Percentiles rank a stretch among this genome's conserved stretches.
These are phyloP conservation scores for Chlorops oryzae DNA, from an alignment of 1,140 invertebrate genomes.

Conservation along the genomic window DNA sequence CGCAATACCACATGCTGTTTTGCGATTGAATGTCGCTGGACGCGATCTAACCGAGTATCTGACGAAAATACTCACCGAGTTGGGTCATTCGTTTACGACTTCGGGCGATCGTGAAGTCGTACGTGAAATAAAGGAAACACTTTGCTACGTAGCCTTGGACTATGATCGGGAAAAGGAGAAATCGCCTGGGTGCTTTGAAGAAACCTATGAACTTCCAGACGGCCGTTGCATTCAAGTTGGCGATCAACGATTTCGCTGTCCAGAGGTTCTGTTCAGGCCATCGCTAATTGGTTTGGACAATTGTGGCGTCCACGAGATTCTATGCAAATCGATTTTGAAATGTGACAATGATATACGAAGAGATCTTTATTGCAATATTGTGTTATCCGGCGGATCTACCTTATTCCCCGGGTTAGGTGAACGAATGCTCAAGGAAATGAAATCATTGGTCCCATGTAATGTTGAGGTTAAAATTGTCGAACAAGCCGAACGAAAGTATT, in stretches of 20 bases:
- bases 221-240: constrained; percentile 84
- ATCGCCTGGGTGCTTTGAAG: constrained; percentile 71
- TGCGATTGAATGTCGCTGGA: constrained; percentile 76
- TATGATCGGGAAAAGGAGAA: too few relatives aligned
- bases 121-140: constrained; percentile 84
- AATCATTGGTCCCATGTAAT: constrained; percentile 70
- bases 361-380: constrained; percentile 85
- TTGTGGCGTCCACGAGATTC: constrained; percentile 70
- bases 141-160: constrained; percentile 84
- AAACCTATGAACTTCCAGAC: constrained; percentile 75
- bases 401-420: constrained; percentile 82
- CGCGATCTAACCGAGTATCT: constrained; percentile 81
- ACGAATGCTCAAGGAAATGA: constrained; percentile 80
- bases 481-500: constrained; percentile 86
- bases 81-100: constrained; percentile 68
- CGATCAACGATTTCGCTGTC: constrained; percentile 84
- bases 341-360: constrained; percentile 85
- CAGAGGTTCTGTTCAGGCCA: constrained; percentile 83
- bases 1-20: constrained; percentile 75
- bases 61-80: constrained; percentile 80
- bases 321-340: constrained; percentile 85
- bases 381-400: constrained; percentile 80
- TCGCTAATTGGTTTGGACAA: constrained; percentile 76
- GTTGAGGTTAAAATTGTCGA: too few relatives aligned
- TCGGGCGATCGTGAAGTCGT: constrained; percentile 83